Evolutionary conservation across 1,140 invertebrate species (phyloP), one percentile per base, ranked within the genome.

Genomic region (Drosophila nigromelanica): DNA sequence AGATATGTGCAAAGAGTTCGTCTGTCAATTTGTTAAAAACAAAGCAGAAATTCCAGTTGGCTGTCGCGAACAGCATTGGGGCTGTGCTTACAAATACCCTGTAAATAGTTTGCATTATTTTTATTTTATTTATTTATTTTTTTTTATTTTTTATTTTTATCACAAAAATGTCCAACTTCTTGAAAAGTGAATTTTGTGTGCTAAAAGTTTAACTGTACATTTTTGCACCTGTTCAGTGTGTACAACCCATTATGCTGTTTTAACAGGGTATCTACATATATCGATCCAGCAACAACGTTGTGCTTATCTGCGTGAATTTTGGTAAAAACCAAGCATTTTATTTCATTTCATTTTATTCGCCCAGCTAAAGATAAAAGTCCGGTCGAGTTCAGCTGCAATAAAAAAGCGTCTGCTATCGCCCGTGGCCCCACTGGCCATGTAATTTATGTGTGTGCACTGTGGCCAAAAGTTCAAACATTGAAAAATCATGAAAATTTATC

Each of bases 401-500:
- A 72, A 72, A 70, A 72, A 67, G 52, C 47, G 40, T 21, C 61
- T 58, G 62, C n/a, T 72, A 72, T 72, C 62, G 61, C 54, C 47
- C 62, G 35, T 35, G 39, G 63, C 35, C 64, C 15, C 56, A 35
- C 27, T 37, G 24, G 55, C 15, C 73, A 45, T 61, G 71, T 87
- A 87, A 86, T 86, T 86, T 87, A 86, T 85, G 76, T 85, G 66
- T 76, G 66, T 76, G 70, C 74, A 77, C 60, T 85, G 81, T 66
- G 83, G 80, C 62, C 64, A 76, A 82, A 73, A 78, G 78, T 85
- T 85, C 77, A 85, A 85, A 80, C 76, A 71, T 72, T 86, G 82
- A 86, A 76, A 86, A 70, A 86, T 87, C 82, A 87, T 81, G 82
- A 75, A 75, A 76, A 87, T 86, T 87, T 86, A 86, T 86, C 71